Conservation (phyloP, 1,140 invertebrate genomes). For the Heliconius congener region DNA sequence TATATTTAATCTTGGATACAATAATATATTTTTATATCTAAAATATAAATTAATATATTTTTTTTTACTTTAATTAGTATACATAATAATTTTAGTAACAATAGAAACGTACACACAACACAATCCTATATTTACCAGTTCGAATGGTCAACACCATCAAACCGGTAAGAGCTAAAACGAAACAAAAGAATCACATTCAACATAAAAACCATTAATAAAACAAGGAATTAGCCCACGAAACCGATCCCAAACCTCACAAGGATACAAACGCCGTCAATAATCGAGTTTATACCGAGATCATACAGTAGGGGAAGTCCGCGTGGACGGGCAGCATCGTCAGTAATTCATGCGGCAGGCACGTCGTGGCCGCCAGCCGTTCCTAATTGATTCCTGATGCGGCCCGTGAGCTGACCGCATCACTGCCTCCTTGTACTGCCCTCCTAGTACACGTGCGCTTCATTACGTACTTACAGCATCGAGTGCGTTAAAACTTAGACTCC, state of each 20-base stretch:
- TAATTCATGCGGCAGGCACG: conserved; percentile 78
- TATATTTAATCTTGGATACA: neutral
- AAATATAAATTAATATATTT: no score
- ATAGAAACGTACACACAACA: neutral
- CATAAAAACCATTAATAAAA: neutral
- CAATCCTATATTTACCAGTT: no score
- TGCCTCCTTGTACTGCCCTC: conserved; percentile 69
- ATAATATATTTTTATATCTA: no score
- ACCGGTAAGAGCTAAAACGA: neutral
- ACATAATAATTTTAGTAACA: no score
- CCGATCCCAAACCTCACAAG: neutral
- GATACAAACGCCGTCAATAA: conserved; percentile 15
- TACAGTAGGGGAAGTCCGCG: conserved; percentile 48
- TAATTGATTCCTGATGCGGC: conserved; percentile 79
- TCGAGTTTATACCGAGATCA: conserved; percentile 51
- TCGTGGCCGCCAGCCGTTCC: conserved; percentile 71
- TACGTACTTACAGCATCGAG: conserved; percentile 54
- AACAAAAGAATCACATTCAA: neutral
- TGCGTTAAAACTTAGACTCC: conserved; percentile 37
- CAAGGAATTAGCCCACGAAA: neutral
- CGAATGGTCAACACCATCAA: neutral
- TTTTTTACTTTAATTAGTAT: no score
- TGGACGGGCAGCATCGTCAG: conserved; percentile 64
- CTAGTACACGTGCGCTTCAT: conserved; percentile 67
- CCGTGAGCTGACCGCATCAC: conserved; percentile 73